Evolutionary conservation across 2,797 vertebrate species (phyloP), one percentile per base, ranked within the genome.

Genomic region (Sebastes jordani): DNA sequence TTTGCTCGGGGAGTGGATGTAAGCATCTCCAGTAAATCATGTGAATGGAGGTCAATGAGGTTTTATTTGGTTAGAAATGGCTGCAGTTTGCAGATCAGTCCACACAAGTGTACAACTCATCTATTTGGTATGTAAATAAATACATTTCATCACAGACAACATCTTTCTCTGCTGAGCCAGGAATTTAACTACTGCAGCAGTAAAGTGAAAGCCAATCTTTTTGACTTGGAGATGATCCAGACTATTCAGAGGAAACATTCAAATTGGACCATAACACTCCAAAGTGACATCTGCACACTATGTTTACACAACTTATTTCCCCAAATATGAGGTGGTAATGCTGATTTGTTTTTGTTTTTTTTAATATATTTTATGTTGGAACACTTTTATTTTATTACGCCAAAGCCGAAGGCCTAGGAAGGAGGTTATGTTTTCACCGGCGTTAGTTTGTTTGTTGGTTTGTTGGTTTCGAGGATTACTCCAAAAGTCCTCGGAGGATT

Each of bases 121-220:
- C 20, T 72, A 68, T 82, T 42, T 18, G 58, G 29, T 76, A 67
- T 42, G 27, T 25, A 62, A 76, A 76, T 73, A 67, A 55, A 61
- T 25, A 16, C 13, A 78, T 46, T 77, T 54, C 16, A 27, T 52
- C 32, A 34, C 68, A 22, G 32, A 59, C 14, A 54, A 30, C n/a
- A 65, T 11, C n/a, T 42, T 76, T 54, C 59, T 11, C 52, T 9
- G 64, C 54, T 65, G 46, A 66, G 56, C 71, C n/a, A 16, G 8
- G 27, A 61, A 58, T 71, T 18, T n/a, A 25, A 76, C 54, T 25
- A 68, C 32, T 23, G 60, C 46, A 58, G 65, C 61, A 67, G 11
- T 22, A 30, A 42, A 27, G 32, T 36, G 27, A 38, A 58, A 52
- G 63, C 18, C 67, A 52, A 25, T 63, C 30, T 71, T 11, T 36